These are phyloP conservation scores for Nebria ingens DNA, from an alignment of 1,140 invertebrate genomes.

Conservation along the genomic window DNA sequence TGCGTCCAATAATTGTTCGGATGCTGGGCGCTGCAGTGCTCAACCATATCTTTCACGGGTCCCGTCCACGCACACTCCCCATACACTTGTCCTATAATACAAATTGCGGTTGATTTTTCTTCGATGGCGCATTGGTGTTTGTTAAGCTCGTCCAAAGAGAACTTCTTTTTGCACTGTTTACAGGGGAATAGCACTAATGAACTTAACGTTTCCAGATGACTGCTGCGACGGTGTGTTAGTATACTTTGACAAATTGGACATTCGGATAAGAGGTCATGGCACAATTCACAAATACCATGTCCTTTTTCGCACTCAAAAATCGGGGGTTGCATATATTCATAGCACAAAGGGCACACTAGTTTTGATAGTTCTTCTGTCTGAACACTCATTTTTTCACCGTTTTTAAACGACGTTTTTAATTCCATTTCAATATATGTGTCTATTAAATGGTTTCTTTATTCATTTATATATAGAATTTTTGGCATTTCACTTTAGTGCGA, in stretches of 20 bases:
- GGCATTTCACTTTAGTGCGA: too few species aligned
- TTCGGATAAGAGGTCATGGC: conserved; percentile 28
- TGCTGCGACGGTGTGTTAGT: conserved; percentile 28
- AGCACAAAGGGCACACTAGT: conserved; percentile 32
- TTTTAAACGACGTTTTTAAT: background rate
- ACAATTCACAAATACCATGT: conserved; percentile 31
- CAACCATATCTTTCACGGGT: conserved; percentile 30
- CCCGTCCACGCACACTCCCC: conserved; percentile 31
- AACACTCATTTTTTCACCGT: background rate
- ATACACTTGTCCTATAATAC: conserved; percentile 34
- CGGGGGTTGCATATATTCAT: conserved; percentile 30
- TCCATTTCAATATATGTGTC: background rate
- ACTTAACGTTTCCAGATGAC: conserved; percentile 30
- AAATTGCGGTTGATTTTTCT: conserved; percentile 32
- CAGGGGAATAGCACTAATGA: conserved; percentile 32
- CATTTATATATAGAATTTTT: conserved; percentile 1
- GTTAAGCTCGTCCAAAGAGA: conserved; percentile 28
- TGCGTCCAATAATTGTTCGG: conserved; percentile 17
- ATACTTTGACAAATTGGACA: conserved; percentile 32
- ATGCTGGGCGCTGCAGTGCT: conserved; percentile 28
- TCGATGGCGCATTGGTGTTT: conserved; percentile 31
- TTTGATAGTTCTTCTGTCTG: conserved; percentile 15
- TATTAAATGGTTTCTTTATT: background rate
- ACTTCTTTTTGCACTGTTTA: conserved; percentile 27
- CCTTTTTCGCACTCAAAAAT: conserved; percentile 30